Percentiles rank a stretch among this genome's conserved stretches.
These are phyloP conservation scores for Crocallis elinguaria DNA, from an alignment of 2,888 invertebrate genomes.

Conservation along the genomic window DNA sequence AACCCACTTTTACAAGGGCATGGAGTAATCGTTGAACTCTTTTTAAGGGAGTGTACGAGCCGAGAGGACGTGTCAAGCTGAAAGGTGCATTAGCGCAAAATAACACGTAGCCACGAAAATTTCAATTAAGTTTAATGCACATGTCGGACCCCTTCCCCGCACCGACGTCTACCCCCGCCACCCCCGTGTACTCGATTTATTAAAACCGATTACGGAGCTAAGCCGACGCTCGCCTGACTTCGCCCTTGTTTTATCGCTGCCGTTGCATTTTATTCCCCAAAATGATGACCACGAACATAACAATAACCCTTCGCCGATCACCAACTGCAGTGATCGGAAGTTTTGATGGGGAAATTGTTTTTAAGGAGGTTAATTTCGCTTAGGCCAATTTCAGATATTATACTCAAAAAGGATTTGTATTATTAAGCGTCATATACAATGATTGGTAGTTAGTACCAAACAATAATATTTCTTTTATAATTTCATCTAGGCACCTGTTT, in stretches of 20 bases:
- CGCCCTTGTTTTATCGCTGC: conserved; percentile 62
- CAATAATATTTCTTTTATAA: conserved; percentile 11
- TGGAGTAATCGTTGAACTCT: conserved; percentile 42
- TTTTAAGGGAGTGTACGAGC: conserved; percentile 47
- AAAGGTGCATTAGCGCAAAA: conserved; percentile 76
- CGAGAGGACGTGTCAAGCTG: conserved; percentile 51
- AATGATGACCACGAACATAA: conserved; percentile 50
- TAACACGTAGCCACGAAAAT: conserved; percentile 76
- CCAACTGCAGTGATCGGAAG: not conserved
- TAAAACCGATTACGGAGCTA: conserved; percentile 63
- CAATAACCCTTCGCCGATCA: conserved; percentile 14
- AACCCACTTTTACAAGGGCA: conserved; percentile 11
- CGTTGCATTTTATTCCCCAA: conserved; percentile 60
- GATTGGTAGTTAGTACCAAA: too few species aligned
- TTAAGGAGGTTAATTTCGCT: not conserved
- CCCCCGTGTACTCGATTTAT: conserved; percentile 59
- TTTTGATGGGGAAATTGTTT: not conserved
- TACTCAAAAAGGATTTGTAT: too few species aligned
- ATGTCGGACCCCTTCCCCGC: conserved; percentile 51
- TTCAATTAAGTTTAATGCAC: conserved; percentile 79
- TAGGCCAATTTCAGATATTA: too few species aligned
- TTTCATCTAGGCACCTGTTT: conserved; percentile 67
- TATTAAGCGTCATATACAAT: too few species aligned
- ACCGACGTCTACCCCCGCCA: conserved; percentile 32
- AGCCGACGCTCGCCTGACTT: conserved; percentile 61